A percentile compares a stretch with the other conserved stretches of the same genome.
These are phyloP conservation scores for Caenorhabditis sp. DNA, from an alignment of 2,888 invertebrate species.

Conservation along the genomic window DNA sequence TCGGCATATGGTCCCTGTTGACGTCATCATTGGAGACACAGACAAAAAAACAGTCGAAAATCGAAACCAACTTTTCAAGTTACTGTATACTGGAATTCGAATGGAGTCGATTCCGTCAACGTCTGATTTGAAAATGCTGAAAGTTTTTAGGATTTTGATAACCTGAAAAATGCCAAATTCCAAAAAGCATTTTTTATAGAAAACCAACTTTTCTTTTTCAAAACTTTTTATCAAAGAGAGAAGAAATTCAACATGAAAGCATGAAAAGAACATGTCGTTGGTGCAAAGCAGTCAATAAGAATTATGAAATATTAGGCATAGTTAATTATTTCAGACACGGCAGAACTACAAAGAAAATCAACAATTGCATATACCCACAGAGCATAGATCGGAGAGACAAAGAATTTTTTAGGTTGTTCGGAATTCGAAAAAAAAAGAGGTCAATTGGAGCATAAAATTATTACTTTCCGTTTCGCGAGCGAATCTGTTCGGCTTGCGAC, in stretches of 20 bases:
- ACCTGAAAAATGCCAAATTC: too few species aligned
- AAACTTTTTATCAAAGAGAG: conserved; percentile 1
- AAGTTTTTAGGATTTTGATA: too few species aligned
- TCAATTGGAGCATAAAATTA: background rate
- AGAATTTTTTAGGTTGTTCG: conserved; percentile 3
- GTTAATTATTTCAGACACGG: background rate
- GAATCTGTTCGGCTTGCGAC: conserved; percentile 82
- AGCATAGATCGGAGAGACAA: conserved; percentile 35
- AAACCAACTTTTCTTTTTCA: too few species aligned
- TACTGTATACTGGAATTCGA: too few species aligned
- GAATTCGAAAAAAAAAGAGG: too few species aligned
- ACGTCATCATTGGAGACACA: too few species aligned
- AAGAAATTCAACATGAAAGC: conserved; percentile 29
- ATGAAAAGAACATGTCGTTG: conserved; percentile 27
- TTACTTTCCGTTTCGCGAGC: conserved; percentile 73
- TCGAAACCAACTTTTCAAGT: too few species aligned
- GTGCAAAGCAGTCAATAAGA: background rate
- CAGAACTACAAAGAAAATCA: conserved; percentile 18
- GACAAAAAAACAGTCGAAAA: too few species aligned
- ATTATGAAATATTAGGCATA: conserved; percentile 23
- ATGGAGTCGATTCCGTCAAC: too few species aligned
- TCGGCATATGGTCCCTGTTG: too few species aligned
- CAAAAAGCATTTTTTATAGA: too few species aligned
- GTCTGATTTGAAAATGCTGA: too few species aligned
- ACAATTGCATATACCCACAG: conserved; percentile 46